Percentiles rank a stretch among this genome's conserved stretches.
phyloP scores from a whole-genome alignment of 1,140 invertebrate species.

The Cydia strobilella region DNA sequence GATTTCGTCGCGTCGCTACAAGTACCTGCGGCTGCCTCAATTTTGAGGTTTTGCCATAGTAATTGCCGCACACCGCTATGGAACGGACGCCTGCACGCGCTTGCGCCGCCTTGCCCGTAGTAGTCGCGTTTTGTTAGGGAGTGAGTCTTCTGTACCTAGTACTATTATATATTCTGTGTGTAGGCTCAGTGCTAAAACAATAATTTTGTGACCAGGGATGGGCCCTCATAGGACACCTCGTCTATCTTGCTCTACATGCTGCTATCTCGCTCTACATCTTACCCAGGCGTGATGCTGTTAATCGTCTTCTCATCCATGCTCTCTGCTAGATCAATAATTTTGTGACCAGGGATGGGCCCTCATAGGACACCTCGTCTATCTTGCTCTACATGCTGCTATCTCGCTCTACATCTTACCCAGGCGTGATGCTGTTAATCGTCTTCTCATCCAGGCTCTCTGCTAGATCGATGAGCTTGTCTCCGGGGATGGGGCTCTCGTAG shows the following conservation, averaged over 20 bases:
- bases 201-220: constrained; percentile 86
- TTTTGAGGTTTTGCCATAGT: too few species aligned
- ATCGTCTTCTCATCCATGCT: constrained; percentile 83
- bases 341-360: constrained; percentile 85
- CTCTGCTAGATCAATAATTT: constrained; percentile 83
- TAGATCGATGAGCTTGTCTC: constrained; percentile 85
- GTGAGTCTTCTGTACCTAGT: too few species aligned
- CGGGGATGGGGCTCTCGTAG: constrained; percentile 86
- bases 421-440: constrained; percentile 86
- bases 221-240: constrained; percentile 88
- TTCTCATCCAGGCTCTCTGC: constrained; percentile 82
- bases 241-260: constrained; percentile 81
- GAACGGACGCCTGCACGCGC: too few species aligned
- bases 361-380: constrained; percentile 88
- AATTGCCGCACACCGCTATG: too few species aligned
- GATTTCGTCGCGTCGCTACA: too few species aligned
- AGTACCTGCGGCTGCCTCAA: too few species aligned
- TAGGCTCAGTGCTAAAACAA: constrained; percentile 80
- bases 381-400: too few species aligned
- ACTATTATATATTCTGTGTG: too few species aligned
- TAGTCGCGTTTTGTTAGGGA: too few species aligned
- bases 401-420: too few species aligned
- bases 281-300: constrained; percentile 87
- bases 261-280: too few species aligned
- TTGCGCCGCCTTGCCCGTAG: too few species aligned